Evolutionary conservation across 2,113 vertebrate species (phyloP).

Genomic region (pig (Sus scrofa)): DNA sequence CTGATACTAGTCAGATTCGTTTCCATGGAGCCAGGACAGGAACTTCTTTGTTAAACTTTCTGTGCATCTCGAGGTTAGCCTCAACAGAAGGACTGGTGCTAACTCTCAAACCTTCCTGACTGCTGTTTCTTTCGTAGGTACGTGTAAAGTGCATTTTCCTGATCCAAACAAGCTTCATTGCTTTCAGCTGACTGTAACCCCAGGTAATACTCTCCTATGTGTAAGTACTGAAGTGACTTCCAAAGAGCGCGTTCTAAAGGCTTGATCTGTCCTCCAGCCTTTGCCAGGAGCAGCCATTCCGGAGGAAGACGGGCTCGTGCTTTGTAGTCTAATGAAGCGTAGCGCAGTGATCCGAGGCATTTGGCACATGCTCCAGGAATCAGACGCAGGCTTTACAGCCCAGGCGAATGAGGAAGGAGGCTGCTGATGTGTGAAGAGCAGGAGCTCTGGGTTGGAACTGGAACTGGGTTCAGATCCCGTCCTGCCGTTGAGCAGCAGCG

Average conservation of each 20-base stretch:
- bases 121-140: slow-evolving; percentile 89
- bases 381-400: fast-evolving
- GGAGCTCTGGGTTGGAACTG: fast-evolving
- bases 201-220: slow-evolving; percentile 89
- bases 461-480: background rate
- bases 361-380: background rate
- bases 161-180: slow-evolving; percentile 97
- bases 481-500: fast-evolving
- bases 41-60: too few species aligned
- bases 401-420: fast-evolving
- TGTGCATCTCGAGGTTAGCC: background rate
- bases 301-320: background rate
- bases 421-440: fast-evolving
- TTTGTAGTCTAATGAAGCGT: background rate
- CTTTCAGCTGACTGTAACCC: slow-evolving; percentile 95
- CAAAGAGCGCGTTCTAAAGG: background rate
- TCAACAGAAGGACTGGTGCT: background rate
- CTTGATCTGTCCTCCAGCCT: background rate
- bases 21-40: too few species aligned
- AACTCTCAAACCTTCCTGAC: background rate
- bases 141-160: slow-evolving; percentile 96
- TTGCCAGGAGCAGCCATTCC: background rate
- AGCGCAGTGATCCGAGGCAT: background rate
- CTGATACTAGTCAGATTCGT: too few species aligned
- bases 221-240: background rate